Base-by-base conservation (phyloP, 1,140 invertebrate genomes). In the Globodera ellingtonae region DNA sequence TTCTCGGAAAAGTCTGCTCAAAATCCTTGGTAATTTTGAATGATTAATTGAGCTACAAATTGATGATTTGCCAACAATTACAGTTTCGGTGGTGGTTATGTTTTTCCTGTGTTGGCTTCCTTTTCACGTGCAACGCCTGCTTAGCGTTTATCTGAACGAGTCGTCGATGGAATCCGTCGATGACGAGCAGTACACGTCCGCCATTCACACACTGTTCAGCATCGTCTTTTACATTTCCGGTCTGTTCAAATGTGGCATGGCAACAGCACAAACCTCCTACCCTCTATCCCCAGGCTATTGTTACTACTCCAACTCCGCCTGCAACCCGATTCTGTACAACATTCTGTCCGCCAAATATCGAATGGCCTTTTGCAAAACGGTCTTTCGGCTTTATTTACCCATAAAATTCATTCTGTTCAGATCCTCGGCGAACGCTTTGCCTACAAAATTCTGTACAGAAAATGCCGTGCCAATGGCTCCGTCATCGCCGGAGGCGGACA, bases 51-150 rank as follows among this genome's bases (percentile, higher is more conserved):
- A 35, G 35, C 35, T 35, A 35, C 3, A 35, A 35, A 35, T 35
- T 35, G 35, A 35, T 35, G 35, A 67, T 52, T 21, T 77, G 46
- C 21, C 66, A 67, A 67, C 8, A 8, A 21, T 44, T 6, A 81
- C 50, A 97, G 95, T 95, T 82, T 94, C 94, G 44, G 95, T 97
- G 47, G 94, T 95, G 50, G 92, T 95, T 62, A 94, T 94, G 24
- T 97, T 97, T 91, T 96, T 96, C 91, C 91, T 95, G 46, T 96
- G 95, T 89, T 96, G 95, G 95, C 94, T 94, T 3, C 95, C 95
- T 15, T 96, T 95, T 89, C 95, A 96, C 89, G 92, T 93, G 24
- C 95, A 96, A 90, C 89, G 95, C 21, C 91, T 96, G 24, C 91
- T 95, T 10, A 84, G 81, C 59, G 81, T 85, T 70, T 85, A 78